Evolutionary conservation across 2,888 invertebrate genomes (phyloP).

Genomic region (Coleophora flavipennella): DNA sequence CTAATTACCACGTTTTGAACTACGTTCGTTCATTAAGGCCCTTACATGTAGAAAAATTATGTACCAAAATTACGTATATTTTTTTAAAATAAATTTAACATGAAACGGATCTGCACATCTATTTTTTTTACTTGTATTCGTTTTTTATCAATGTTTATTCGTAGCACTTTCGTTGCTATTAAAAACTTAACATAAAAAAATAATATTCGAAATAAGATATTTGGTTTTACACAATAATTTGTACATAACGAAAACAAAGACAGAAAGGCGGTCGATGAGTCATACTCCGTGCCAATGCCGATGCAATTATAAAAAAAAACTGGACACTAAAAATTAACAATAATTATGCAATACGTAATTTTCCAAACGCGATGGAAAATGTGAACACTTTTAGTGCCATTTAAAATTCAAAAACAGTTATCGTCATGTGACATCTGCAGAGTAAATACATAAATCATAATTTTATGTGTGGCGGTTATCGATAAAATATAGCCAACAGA

Average conservation of each 20-base stretch:
- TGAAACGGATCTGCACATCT: too few relatives aligned
- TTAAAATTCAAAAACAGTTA: constrained; percentile 39
- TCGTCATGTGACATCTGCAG: constrained; percentile 41
- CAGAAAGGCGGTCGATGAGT: constrained; percentile 46
- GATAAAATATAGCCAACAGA: constrained; percentile 26
- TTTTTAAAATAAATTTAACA: constrained; percentile 19
- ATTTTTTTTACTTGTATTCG: constrained; percentile 5
- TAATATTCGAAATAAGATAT: too few relatives aligned
- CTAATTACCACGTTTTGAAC: constrained; percentile 35
- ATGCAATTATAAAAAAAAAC: constrained; percentile 31
- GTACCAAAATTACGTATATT: constrained; percentile 60
- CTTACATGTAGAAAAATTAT: constrained; percentile 35
- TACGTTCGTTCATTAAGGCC: constrained; percentile 50
- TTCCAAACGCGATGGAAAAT: constrained; percentile 32
- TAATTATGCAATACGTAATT: constrained; percentile 43
- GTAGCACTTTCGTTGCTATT: constrained; percentile 41
- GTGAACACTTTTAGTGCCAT: constrained; percentile 60
- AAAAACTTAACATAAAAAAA: constrained; percentile 51
- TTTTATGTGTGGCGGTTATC: not conserved
- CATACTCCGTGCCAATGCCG: constrained; percentile 50
- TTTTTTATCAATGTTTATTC: constrained; percentile 17
- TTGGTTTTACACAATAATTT: constrained; percentile 65
- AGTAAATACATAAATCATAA: constrained; percentile 28
- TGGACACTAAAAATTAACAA: constrained; percentile 43
- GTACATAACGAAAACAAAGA: constrained; percentile 39